Evolutionary conservation across 2,888 invertebrate species (phyloP), one percentile per base, ranked within the genome.

Genomic region (Hecatera dysodea): DNA sequence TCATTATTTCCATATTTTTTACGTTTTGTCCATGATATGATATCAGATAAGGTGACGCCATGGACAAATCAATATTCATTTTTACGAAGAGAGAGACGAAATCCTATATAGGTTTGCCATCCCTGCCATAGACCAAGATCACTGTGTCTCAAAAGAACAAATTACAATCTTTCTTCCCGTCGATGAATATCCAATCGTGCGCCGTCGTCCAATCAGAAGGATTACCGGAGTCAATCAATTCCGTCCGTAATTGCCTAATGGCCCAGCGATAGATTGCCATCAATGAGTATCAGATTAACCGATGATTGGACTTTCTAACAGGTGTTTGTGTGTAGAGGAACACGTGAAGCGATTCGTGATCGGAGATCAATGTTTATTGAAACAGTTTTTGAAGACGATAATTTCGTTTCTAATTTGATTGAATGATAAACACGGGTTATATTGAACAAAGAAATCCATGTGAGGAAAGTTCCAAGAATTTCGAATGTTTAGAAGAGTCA

Each of bases 291-390:
- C 75, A 75, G 72, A 81, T 83, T 81, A 67, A 75, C 70, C 67
- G 73, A 75, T 82, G 82, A 87, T 84, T 84, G 78, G 75, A 87
- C 88, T 89, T 89, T 89, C 89, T 88, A 88, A 87, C 83, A 81
- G 83, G 81, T 81, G 83, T 73, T 68, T 70, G 75, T 78, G 29
- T 64, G 61, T 17, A 44, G 50, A 72, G 56, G 46, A 57, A 66
- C 42, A 57, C 56, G 42, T 50, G 27, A 72, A 56, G 39, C 42
- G 15, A 33, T 27, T 64, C 22, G 62, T 64, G 44, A 56, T 56
- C 65, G 42, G 33, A 42, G 72, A 65, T 56, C 56, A 42, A 65
- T 57, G 48, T 72, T 72, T 56, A 33, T 62, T 70, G 27, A 48
- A 69, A n/a, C 24, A 3, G 11, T 29, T 44, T 19, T 39, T 55